These are phyloP conservation scores for Ashinkailepas kermadecensis DNA, from an alignment of 2,888 invertebrate genomes.

Conservation along the genomic window DNA sequence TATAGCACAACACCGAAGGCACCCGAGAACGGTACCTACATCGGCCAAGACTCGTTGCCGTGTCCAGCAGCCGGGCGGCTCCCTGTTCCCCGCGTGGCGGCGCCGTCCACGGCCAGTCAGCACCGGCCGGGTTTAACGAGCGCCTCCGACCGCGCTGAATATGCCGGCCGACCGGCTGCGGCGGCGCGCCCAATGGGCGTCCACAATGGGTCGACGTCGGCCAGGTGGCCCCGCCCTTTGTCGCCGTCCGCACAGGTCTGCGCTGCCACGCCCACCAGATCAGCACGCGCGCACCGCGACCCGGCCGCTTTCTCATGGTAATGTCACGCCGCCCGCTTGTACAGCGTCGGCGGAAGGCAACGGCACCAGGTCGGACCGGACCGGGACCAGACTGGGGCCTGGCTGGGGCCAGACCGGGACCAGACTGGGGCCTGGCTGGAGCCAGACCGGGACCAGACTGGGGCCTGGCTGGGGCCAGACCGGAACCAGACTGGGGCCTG, in stretches of 20 bases:
- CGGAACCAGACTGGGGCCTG: background rate
- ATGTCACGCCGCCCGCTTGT: background rate
- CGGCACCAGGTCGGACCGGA: background rate
- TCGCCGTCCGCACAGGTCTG: background rate
- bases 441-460: too few species aligned
- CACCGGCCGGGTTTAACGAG: too few species aligned
- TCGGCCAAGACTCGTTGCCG: too few species aligned
- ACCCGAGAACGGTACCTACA: too few species aligned
- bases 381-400: background rate
- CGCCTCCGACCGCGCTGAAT: too few species aligned
- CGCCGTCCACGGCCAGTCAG: too few species aligned
- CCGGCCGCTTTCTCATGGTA: constrained; percentile 3
- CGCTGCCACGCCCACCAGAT: constrained; percentile 9
- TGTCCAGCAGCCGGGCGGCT: too few species aligned
- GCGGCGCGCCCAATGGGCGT: background rate
- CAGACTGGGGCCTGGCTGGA: too few species aligned
- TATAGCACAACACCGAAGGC: too few species aligned
- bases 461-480: background rate
- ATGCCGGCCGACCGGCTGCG: too few species aligned
- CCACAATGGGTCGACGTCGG: background rate
- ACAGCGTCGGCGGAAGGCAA: background rate
- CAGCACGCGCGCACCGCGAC: background rate
- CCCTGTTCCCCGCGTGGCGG: too few species aligned
- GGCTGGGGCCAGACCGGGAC: too few species aligned
- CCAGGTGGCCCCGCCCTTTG: constrained; percentile 16